Base-by-base conservation (phyloP, 2,888 invertebrate species). In the Branchinecta sandiegonensis region DNA sequence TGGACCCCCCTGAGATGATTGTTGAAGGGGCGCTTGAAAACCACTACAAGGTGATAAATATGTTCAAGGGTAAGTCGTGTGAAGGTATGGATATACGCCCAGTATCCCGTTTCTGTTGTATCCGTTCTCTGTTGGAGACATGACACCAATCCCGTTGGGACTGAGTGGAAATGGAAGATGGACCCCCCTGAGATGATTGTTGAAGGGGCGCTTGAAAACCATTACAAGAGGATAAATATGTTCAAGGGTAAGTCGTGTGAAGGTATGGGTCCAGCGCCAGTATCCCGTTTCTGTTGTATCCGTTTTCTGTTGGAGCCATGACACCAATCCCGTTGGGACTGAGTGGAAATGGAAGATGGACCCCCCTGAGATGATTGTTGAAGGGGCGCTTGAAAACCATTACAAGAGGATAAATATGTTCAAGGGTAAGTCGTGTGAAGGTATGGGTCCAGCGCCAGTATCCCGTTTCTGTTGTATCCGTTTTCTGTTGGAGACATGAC, bases 321-420 rank as follows among this genome's bases (percentile, higher is more conserved):
- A 79, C 71, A 76, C 78, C 6, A 79, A 80, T 74, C 79, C 79
- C 37, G 83, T 83, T 3, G 83, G 83, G n/a, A 83, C 83, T 5
- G 82, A 83, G 73, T 83, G 83, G 83, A 77, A 79, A 70, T 83
- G 83, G 83, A 76, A 81, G 73, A 82, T 81, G 79, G 83, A 83
- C 73, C 76, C 78, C 47, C 79, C 83, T 3, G 78, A 82, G 68
- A 72, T 75, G 13, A 79, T 83, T 56, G 73, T 82, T n/a, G 73
- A 78, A n/a, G 80, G 79, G 65, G 81, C 82, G 6, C 72, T 83
- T n/a, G 75, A 77, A 56, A 80, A 80, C 72, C 83, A 83, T 74
- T 75, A 77, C 69, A 78, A 77, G 67, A 79, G 83, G 77, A 82
- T 83, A 70, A 81, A 81, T 67, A 76, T 79, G 72, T 79, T 79